phyloP scores from a whole-genome alignment of 2,888 invertebrate genomes.

The Cerceris ruficornis region DNA sequence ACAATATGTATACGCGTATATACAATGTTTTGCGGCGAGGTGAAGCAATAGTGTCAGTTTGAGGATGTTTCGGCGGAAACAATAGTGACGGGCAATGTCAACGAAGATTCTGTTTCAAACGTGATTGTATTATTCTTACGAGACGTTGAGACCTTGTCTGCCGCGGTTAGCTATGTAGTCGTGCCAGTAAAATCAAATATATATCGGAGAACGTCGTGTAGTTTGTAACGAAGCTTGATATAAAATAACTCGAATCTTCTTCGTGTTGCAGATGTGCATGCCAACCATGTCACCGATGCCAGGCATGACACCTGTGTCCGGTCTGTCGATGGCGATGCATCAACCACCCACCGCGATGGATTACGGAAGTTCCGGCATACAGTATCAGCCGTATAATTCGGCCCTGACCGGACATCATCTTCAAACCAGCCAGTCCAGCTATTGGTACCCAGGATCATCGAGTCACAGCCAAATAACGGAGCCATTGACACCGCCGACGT shows the following conservation, averaged over 20 bases:
- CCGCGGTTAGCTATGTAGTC: too few relatives aligned
- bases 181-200: background rate
- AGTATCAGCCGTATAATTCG: constrained; percentile 68
- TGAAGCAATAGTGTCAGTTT: background rate
- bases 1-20: constrained; percentile 7
- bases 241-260: constrained; percentile 1
- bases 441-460: constrained; percentile 70
- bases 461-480: constrained; percentile 67
- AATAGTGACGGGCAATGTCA: too few relatives aligned
- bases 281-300: constrained; percentile 72
- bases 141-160: too few relatives aligned
- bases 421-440: constrained; percentile 63
- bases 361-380: constrained; percentile 65
- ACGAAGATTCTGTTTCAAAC: too few relatives aligned
- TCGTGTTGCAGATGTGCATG: constrained; percentile 71
- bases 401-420: constrained; percentile 56
- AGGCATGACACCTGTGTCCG: constrained; percentile 72
- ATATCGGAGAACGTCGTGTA: background rate
- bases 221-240: background rate
- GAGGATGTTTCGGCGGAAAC: background rate
- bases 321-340: constrained; percentile 71
- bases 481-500: constrained; percentile 68
- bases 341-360: constrained; percentile 69
- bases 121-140: too few relatives aligned
- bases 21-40: background rate